Evolutionary conservation across 2,888 invertebrate genomes (phyloP).

Genomic region (Ectemnius lituratus): DNA sequence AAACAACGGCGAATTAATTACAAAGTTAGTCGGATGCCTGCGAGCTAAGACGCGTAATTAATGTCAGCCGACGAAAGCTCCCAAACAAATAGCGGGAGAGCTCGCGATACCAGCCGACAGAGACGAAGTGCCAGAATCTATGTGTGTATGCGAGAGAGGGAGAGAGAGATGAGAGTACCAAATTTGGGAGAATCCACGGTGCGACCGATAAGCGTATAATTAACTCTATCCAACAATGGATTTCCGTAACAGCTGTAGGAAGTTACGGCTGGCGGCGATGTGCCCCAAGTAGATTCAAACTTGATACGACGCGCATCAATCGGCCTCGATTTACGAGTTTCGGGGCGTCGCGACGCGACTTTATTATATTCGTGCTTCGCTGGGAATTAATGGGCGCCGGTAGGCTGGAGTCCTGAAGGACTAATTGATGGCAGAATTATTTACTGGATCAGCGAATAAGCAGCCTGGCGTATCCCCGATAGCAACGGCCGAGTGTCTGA

Average conservation of each 20-base stretch:
- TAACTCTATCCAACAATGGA: conserved; percentile 39
- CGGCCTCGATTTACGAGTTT: conserved; percentile 41
- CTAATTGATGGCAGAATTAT: conserved; percentile 55
- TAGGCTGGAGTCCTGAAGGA: conserved; percentile 12
- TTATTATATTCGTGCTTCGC: conserved; percentile 51
- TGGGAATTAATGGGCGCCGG: conserved; percentile 43
- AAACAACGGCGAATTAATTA: conserved; percentile 8
- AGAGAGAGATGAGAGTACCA: conserved; percentile 11
- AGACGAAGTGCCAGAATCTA: background rate
- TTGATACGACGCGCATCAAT: conserved; percentile 53
- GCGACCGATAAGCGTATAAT: conserved; percentile 36
- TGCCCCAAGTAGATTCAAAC: conserved; percentile 37
- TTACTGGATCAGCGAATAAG: conserved; percentile 20
- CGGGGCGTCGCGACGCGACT: conserved; percentile 50
- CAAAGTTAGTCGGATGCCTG: conserved; percentile 10
- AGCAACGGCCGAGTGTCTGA: background rate
- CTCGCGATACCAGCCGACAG: background rate
- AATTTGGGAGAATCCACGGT: conserved; percentile 33
- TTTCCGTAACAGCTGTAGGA: conserved; percentile 23
- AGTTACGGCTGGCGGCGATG: conserved; percentile 12
- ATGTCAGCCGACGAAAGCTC: conserved; percentile 2
- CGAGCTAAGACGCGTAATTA: conserved; percentile 5
- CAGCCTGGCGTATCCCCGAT: background rate
- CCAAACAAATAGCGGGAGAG: background rate
- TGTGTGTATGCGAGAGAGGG: no score